Evolutionary conservation across 2,888 invertebrate species (phyloP).

Genomic region (Limnephilus auricula): DNA sequence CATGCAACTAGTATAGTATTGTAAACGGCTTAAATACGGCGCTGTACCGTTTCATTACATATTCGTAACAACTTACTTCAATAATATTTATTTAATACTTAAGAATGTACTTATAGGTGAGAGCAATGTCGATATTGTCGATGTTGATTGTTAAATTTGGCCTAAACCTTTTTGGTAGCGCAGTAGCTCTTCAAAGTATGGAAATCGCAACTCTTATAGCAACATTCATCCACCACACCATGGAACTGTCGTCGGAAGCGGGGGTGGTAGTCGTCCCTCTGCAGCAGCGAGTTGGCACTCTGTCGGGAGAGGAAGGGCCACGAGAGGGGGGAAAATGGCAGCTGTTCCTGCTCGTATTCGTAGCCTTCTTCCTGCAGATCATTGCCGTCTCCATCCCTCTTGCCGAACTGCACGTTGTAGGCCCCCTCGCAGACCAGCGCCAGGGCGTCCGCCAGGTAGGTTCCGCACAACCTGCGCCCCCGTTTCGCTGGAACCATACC

Average conservation of each 20-base stretch:
- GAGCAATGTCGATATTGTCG: not conserved
- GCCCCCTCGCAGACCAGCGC: slow-evolving; percentile 54
- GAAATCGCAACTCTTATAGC: slow-evolving; percentile 71
- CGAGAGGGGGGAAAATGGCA: not conserved
- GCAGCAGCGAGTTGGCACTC: slow-evolving; percentile 35
- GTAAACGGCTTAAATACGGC: too few species aligned
- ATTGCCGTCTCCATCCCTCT: not conserved
- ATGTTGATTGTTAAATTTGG: not conserved
- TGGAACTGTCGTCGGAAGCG: slow-evolving; percentile 60
- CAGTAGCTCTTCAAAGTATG: slow-evolving; percentile 72
- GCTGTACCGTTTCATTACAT: too few species aligned
- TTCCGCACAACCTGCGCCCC: slow-evolving; percentile 54
- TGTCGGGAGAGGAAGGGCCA: slow-evolving; percentile 52
- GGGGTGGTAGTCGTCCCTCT: slow-evolving; percentile 37
- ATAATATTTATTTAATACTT: too few species aligned
- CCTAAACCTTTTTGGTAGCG: not conserved
- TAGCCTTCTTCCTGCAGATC: not conserved
- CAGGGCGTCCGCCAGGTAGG: slow-evolving; percentile 52
- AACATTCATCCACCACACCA: slow-evolving; percentile 74
- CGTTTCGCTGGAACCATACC: not conserved
- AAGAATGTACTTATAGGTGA: too few species aligned
- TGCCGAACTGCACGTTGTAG: slow-evolving; percentile 38
- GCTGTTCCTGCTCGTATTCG: slow-evolving; percentile 16
- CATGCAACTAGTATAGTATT: too few species aligned
- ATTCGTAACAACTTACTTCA: too few species aligned